Evolutionary conservation across 1,140 invertebrate genomes (phyloP), one percentile per base, ranked within the genome.

Genomic region (Zaprionus africanus): DNA sequence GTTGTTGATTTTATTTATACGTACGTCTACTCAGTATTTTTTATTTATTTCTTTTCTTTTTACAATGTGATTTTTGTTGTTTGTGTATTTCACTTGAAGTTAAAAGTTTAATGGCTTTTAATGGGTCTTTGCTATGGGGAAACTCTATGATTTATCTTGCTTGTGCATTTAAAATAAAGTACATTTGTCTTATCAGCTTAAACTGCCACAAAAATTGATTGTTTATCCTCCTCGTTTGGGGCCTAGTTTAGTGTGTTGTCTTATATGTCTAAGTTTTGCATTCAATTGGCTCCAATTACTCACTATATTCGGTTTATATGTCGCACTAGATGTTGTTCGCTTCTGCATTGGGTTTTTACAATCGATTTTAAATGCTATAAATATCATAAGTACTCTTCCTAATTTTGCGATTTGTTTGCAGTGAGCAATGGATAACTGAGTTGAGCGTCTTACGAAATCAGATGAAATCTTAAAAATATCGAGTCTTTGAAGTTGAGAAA

Each of bases 111-210:
- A 82, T 79, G 53, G 54, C 53, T 66, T 73, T 69, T 60, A 36
- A 34, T 53, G 43, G 69, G 41, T 65, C 28, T 22, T 58, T 62
- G 56, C 69, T 59, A 56, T 68, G 49, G 49, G 51, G 51, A 28
- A 56, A 63, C 69, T 61, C 51, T 49, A 41, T 61, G 34, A 43
- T 51, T 49, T 56, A 54, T 43, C 56, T 81, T 34, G 46, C 26
- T 41, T 63, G 67, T 72, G 61, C 60, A 77, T 79, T 82, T 76
- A 81, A 87, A 88, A 88, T 88, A 84, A 87, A 81, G 71, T 81
- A 79, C 46, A 67, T 81, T 68, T 80, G 85, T 85, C 79, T 76
- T 82, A 69, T 67, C 49, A 13, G 26, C 54, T 62, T 49, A 46
- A 58, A 56, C 54, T 79, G 70, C 79, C 82, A 86, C 46, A 86